Evolutionary conservation across 30 jellyfish, hydroid and myxozoan genomes (phyloP).

Genomic region (Aurelia sp.): DNA sequence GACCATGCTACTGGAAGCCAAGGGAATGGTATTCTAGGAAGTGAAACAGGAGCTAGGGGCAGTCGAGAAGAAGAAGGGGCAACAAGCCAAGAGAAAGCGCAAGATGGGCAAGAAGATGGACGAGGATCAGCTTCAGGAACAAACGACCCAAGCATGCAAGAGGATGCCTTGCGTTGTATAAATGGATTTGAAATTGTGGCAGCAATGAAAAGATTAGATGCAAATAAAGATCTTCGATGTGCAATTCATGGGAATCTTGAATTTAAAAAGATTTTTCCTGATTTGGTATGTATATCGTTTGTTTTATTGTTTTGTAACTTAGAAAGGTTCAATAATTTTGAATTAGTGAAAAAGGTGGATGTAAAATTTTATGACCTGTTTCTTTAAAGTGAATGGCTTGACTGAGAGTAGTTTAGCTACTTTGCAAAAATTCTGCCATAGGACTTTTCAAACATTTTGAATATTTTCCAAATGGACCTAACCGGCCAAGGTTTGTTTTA

Average conservation of each 20-base stretch:
- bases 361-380: too few species aligned
- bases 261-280: conserved; percentile 70
- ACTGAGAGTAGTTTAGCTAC: too few species aligned
- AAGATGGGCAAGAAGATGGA: conserved; percentile 13
- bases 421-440: too few species aligned
- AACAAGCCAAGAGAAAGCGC: background rate
- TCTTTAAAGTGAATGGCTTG: too few species aligned
- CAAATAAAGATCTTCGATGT: conserved; percentile 56
- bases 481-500: too few species aligned
- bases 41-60: background rate
- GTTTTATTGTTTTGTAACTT: too few species aligned
- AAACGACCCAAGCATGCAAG: conserved; percentile 21
- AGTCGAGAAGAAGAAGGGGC: background rate
- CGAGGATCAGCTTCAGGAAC: background rate
- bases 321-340: too few species aligned
- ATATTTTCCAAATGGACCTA: too few species aligned
- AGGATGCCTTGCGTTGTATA: conserved; percentile 28
- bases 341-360: too few species aligned
- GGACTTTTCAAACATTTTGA: too few species aligned
- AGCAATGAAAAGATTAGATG: conserved; percentile 65
- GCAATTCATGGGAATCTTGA: conserved; percentile 69
- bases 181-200: conserved; percentile 86
- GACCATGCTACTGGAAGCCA: too few species aligned
- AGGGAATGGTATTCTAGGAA: background rate
- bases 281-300: conserved; percentile 62